phyloP scores from a whole-genome alignment of 1,140 invertebrate species.

The Diprion similis region DNA sequence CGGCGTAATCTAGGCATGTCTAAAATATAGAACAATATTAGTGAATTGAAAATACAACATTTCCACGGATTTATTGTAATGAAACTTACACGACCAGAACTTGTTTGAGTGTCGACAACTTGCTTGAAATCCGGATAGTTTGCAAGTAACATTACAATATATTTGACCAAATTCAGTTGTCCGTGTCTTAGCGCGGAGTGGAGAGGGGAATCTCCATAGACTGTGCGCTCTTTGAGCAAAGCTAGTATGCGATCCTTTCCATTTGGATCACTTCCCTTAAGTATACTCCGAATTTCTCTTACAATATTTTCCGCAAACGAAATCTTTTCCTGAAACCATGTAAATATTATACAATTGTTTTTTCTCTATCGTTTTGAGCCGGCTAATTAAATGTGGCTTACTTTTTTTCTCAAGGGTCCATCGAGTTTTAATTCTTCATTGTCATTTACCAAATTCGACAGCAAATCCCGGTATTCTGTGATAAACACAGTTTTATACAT shows the following conservation, averaged over 20 bases:
- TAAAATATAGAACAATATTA: constrained; percentile 37
- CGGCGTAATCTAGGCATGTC: constrained; percentile 62
- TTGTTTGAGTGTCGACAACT: constrained; percentile 48
- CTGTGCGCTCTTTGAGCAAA: constrained; percentile 41
- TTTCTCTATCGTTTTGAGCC: too few relatives aligned
- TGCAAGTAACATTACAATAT: constrained; percentile 44
- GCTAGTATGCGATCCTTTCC: constrained; percentile 32
- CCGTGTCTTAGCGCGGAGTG: constrained; percentile 49
- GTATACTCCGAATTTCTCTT: constrained; percentile 29
- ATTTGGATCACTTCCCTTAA: constrained; percentile 16
- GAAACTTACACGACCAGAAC: constrained; percentile 41
- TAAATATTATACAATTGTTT: too few relatives aligned
- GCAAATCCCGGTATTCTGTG: too few relatives aligned
- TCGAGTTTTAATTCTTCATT: too few relatives aligned
- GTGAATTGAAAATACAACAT: constrained; percentile 41
- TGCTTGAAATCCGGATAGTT: constrained; percentile 32
- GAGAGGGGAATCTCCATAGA: constrained; percentile 48
- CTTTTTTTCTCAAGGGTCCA: not conserved
- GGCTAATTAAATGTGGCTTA: not conserved
- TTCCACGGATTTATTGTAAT: constrained; percentile 37
- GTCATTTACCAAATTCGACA: too few relatives aligned
- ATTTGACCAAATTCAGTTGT: constrained; percentile 38
- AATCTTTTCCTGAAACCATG: not conserved
- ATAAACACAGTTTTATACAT: too few relatives aligned
- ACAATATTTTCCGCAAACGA: constrained; percentile 41